Percentiles rank a stretch among this genome's conserved stretches.
Conservation (phyloP, 2,113 vertebrate genomes). For the Emberiza fucata region DNA sequence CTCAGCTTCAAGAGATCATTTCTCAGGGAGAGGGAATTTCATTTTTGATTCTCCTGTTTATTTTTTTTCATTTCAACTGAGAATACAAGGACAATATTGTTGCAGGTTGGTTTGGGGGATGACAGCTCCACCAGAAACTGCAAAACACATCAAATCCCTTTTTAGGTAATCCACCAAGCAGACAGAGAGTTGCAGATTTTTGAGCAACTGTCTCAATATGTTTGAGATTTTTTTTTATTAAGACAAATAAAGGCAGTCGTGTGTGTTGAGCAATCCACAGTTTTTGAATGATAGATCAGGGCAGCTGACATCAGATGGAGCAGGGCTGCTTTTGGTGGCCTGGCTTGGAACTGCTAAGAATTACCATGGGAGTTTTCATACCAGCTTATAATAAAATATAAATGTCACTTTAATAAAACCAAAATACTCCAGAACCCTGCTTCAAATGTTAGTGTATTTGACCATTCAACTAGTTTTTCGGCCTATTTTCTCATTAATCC, state of each 20-base stretch:
- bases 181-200: neutral
- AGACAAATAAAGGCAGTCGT: neutral
- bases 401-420: neutral
- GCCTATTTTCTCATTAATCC: conserved; percentile 84
- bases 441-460: neutral
- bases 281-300: neutral
- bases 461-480: neutral
- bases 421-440: neutral
- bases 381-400: neutral
- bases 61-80: neutral
- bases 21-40: neutral
- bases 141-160: neutral
- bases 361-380: neutral
- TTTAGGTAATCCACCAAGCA: neutral
- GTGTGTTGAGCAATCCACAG: neutral
- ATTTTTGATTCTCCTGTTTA: neutral
- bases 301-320: neutral
- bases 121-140: neutral
- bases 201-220: neutral
- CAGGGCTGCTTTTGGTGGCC: neutral
- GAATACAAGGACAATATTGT: neutral
- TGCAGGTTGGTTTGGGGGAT: neutral
- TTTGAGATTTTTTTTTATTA: neutral
- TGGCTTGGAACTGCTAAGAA: neutral
- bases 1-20: neutral